Evolutionary conservation across 2,888 invertebrate genomes (phyloP).

Genomic region (Nomada ruficornis): DNA sequence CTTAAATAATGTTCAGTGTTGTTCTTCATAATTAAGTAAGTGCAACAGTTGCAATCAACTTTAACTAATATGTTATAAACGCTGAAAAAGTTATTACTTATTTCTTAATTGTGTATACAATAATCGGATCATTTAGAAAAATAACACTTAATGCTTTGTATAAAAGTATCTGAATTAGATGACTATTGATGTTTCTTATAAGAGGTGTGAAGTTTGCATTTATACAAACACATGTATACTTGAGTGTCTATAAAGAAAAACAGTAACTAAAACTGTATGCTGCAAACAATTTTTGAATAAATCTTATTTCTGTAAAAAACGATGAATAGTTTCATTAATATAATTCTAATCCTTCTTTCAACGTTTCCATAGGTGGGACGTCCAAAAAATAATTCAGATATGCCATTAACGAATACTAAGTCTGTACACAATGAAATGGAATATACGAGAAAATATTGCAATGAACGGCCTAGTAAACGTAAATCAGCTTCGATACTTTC

Average conservation of each 20-base stretch:
- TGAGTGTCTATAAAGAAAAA: conserved; percentile 54
- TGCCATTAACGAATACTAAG: conserved; percentile 47
- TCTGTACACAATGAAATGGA: conserved; percentile 50
- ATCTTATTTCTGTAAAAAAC: conserved; percentile 76
- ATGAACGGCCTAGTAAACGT: conserved; percentile 68
- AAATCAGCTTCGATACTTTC: conserved; percentile 57
- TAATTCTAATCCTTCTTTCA: conserved; percentile 73
- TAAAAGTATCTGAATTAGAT: conserved; percentile 33
- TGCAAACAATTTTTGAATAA: conserved; percentile 74
- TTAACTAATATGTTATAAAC: conserved; percentile 14
- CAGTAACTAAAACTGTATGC: conserved; percentile 66
- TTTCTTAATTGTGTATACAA: conserved; percentile 32
- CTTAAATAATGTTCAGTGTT: conserved; percentile 7
- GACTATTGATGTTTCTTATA: conserved; percentile 49
- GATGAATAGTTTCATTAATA: conserved; percentile 67
- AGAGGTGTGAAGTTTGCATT: conserved; percentile 52
- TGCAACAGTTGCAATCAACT: conserved; percentile 33
- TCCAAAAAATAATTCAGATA: conserved; percentile 71
- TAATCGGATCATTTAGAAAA: conserved; percentile 20
- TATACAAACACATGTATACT: conserved; percentile 57
- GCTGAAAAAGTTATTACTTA: conserved; percentile 23
- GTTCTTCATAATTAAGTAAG: conserved; percentile 17
- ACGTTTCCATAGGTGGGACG: conserved; percentile 75
- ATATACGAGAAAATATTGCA: conserved; percentile 46
- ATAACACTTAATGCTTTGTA: conserved; percentile 27